phyloP scores from a whole-genome alignment of 2,797 vertebrate species.

The Neosalanx taihuensis region DNA sequence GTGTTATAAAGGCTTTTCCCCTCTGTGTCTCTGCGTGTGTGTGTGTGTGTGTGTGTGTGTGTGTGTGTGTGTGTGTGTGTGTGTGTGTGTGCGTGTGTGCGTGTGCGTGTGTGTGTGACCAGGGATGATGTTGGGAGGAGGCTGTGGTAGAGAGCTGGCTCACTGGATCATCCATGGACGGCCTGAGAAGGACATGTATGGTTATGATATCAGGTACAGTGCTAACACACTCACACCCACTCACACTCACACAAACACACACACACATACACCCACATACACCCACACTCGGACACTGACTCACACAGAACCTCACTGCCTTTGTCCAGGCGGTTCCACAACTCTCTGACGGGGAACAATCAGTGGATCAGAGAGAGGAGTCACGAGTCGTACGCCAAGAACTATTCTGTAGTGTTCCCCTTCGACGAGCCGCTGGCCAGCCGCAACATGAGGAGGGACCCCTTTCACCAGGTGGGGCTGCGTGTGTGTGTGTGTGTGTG shows the following conservation, averaged over 20 bases:
- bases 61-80: conserved; percentile 4
- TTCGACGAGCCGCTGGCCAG: conserved; percentile 91
- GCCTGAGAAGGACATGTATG: conserved; percentile 94
- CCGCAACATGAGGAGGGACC: conserved; percentile 84
- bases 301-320: too few species aligned
- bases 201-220: conserved; percentile 90
- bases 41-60: conserved; percentile 12
- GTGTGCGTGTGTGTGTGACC: conserved; percentile 21
- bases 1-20: neutral
- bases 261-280: neutral
- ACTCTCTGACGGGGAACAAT: conserved; percentile 78
- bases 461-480: conserved; percentile 82
- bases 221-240: conserved; percentile 2
- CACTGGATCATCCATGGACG: conserved; percentile 91
- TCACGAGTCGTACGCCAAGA: conserved; percentile 95
- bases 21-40: neutral
- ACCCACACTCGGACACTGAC: too few species aligned
- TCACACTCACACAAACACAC: neutral
- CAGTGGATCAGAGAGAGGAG: conserved; percentile 92
- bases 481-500: too few species aligned
- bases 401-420: conserved; percentile 92
- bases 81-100: conserved; percentile 8
- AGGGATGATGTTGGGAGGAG: conserved; percentile 99
- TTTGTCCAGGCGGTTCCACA: conserved; percentile 79
- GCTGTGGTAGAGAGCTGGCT: conserved; percentile 92